phyloP scores from a whole-genome alignment of 1,140 invertebrate species.

The Lepeophtheirus salmonis region DNA sequence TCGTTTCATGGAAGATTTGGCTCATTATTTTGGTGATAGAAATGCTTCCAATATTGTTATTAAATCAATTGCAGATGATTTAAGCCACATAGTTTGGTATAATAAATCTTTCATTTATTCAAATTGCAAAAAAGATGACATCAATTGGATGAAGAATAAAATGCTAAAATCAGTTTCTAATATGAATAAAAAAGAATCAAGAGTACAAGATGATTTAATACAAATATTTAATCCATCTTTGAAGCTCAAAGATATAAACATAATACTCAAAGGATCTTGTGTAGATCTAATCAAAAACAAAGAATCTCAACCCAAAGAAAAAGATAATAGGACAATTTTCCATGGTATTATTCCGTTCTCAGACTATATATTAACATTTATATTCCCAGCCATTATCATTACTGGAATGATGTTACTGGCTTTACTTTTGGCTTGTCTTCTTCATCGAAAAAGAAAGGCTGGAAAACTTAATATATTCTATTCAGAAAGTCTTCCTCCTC shows the following conservation, averaged over 20 bases:
- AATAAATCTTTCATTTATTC: neutral
- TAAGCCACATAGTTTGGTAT: neutral
- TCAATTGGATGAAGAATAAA: conserved; percentile 1
- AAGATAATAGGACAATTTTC: neutral
- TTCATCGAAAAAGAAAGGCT: conserved; percentile 39
- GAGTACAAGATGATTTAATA: no score
- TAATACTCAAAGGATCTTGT: no score
- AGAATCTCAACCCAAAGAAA: neutral
- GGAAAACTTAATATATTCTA: conserved; percentile 6
- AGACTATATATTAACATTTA: conserved; percentile 70
- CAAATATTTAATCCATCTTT: no score
- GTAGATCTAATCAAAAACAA: no score
- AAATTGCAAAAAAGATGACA: neutral
- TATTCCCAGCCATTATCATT: conserved; percentile 72
- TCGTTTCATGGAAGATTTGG: conserved; percentile 51
- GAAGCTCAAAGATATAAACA: no score
- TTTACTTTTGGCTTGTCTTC: conserved; percentile 61
- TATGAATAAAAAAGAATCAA: no score
- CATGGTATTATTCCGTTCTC: neutral
- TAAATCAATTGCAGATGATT: conserved; percentile 12
- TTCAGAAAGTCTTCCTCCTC: conserved; percentile 1
- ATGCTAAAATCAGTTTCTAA: no score
- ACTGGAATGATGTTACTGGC: conserved; percentile 68
- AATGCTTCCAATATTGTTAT: conserved; percentile 50
- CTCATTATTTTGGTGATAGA: conserved; percentile 49